These are phyloP conservation scores for Petrolisthes manimaculis DNA, from an alignment of 2,888 invertebrate genomes.

Conservation along the genomic window DNA sequence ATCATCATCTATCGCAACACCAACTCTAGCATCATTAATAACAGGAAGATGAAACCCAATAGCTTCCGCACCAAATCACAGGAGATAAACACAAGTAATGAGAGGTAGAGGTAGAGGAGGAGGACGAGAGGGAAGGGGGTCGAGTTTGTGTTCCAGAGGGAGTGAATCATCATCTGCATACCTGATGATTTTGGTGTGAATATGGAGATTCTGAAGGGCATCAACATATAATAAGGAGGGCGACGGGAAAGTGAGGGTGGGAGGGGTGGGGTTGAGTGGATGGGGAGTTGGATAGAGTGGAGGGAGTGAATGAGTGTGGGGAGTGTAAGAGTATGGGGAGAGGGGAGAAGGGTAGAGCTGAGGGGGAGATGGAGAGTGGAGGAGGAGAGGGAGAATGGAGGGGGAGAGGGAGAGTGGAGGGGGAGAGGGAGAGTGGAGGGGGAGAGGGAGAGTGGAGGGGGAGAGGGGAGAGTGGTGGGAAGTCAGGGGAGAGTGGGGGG, in stretches of 20 bases:
- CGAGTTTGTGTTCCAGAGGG: too few relatives aligned
- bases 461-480: background rate
- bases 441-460: background rate
- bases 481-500: background rate
- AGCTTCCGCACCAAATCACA: too few relatives aligned
- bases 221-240: background rate
- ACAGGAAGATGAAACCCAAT: too few relatives aligned
- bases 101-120: background rate
- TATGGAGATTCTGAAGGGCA: constrained; percentile 36
- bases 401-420: background rate
- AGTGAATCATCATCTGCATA: constrained; percentile 52
- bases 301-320: background rate
- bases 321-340: background rate
- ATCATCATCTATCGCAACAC: too few relatives aligned
- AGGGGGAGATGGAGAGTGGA: background rate
- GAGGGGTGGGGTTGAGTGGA: constrained; percentile 2
- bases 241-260: background rate
- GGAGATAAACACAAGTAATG: too few relatives aligned
- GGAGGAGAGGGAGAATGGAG: background rate
- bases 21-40: too few relatives aligned
- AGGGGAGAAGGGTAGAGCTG: background rate
- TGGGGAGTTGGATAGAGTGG: background rate
- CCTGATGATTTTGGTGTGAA: constrained; percentile 40
- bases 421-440: background rate
- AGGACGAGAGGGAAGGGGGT: background rate